Evolutionary conservation across 2,113 vertebrate species (phyloP).

Genomic region (Sitta europaea): DNA sequence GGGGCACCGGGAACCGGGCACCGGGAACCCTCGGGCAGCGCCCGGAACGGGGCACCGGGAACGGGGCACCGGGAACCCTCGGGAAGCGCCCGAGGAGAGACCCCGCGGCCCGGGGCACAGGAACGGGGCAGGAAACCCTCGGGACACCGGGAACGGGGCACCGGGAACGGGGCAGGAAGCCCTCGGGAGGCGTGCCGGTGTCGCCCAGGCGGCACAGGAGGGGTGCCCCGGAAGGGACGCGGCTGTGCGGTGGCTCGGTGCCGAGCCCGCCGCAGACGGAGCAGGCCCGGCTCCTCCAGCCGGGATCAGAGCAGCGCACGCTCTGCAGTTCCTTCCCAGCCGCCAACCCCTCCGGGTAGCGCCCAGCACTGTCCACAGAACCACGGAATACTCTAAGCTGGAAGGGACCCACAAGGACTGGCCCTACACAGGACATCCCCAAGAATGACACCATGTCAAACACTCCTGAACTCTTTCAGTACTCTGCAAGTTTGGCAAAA

Average conservation of each 20-base stretch:
- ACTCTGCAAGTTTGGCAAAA: fast-evolving
- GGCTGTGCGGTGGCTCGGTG: not conserved
- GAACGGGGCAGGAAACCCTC: too few species aligned
- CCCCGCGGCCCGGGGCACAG: too few species aligned
- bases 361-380: not conserved
- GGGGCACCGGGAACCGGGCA: too few species aligned
- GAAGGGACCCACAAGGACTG: not conserved
- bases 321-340: not conserved
- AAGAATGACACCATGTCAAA: not conserved
- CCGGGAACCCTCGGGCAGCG: too few species aligned
- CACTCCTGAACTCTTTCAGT: not conserved
- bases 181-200: fast-evolving
- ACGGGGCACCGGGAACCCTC: too few species aligned
- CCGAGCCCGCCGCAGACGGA: not conserved
- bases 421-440: not conserved
- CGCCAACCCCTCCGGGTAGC: not conserved
- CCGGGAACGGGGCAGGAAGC: not conserved
- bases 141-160: too few species aligned
- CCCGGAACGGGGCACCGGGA: too few species aligned
- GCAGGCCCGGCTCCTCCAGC: not conserved
- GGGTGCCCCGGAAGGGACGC: not conserved
- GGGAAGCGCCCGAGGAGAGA: too few species aligned
- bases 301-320: fast-evolving
- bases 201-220: not conserved
- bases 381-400: not conserved